phyloP scores from a whole-genome alignment of 2,888 invertebrate genomes.

The Fissipunctia ypsillon region DNA sequence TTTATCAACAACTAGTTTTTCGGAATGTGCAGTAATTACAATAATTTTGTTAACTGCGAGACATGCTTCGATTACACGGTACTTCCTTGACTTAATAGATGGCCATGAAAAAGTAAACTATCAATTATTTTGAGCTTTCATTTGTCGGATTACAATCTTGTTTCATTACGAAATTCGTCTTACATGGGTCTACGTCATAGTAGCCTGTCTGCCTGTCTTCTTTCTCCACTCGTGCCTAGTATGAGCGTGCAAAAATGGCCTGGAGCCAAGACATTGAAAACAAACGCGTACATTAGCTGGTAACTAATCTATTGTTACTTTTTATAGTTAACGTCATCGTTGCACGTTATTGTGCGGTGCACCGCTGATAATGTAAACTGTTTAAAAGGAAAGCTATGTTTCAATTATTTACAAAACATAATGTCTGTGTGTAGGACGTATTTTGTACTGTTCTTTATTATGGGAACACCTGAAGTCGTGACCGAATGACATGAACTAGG shows the following conservation, averaged over 20 bases:
- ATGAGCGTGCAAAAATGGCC: slow-evolving; percentile 54
- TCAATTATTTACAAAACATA: slow-evolving; percentile 41
- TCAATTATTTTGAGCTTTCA: slow-evolving; percentile 60
- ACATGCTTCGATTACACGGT: slow-evolving; percentile 53
- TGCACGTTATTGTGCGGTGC: slow-evolving; percentile 37
- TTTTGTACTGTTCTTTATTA: slow-evolving; percentile 25
- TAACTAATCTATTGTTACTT: slow-evolving; percentile 62
- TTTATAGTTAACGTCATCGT: slow-evolving; percentile 53
- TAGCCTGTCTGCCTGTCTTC: slow-evolving; percentile 15
- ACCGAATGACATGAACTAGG: neutral
- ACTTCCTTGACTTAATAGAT: slow-evolving; percentile 55
- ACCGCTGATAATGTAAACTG: slow-evolving; percentile 43
- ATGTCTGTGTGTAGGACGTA: slow-evolving; percentile 14
- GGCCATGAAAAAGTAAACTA: slow-evolving; percentile 50
- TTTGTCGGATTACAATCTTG: slow-evolving; percentile 42
- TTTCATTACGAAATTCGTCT: slow-evolving; percentile 37
- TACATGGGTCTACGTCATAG: slow-evolving; percentile 30
- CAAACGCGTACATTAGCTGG: slow-evolving; percentile 29
- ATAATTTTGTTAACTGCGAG: slow-evolving; percentile 67
- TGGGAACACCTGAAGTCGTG: slow-evolving; percentile 7
- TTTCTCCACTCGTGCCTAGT: slow-evolving; percentile 16
- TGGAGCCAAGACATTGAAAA: slow-evolving; percentile 60
- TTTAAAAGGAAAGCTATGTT: slow-evolving; percentile 40
- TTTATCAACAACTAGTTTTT: slow-evolving; percentile 67
- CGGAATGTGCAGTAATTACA: slow-evolving; percentile 66